phyloP scores from a whole-genome alignment of 2,797 vertebrate species.

The Anableps anableps region DNA sequence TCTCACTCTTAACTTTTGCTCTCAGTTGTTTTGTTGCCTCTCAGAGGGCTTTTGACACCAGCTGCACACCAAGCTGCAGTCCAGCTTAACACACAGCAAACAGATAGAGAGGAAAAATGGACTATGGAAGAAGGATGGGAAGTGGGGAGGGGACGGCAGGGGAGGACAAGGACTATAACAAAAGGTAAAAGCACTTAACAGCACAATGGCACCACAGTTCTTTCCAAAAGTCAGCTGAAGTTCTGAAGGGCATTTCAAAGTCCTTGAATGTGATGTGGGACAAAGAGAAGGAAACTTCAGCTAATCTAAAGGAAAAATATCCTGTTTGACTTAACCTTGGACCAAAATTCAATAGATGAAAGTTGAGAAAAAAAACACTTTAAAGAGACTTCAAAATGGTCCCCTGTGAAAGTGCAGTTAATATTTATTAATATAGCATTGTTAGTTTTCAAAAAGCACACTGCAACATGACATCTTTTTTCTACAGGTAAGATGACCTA shows the following conservation, averaged over 20 bases:
- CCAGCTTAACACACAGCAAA: slow-evolving; percentile 56
- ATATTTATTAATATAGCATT: not conserved
- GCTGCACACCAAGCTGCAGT: slow-evolving; percentile 59
- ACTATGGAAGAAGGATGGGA: slow-evolving; percentile 43
- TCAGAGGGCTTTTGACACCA: slow-evolving; percentile 80
- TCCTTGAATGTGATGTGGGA: slow-evolving; percentile 63
- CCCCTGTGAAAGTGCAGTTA: not conserved
- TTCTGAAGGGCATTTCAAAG: slow-evolving; percentile 73
- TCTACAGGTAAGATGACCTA: too few species aligned
- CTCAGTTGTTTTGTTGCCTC: slow-evolving; percentile 58
- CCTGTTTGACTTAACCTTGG: slow-evolving; percentile 36
- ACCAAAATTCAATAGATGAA: slow-evolving; percentile 16
- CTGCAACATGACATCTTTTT: too few species aligned
- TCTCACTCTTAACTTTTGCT: slow-evolving; percentile 53
- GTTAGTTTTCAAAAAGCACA: not conserved
- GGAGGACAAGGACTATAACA: slow-evolving; percentile 75
- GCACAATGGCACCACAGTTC: slow-evolving; percentile 70
- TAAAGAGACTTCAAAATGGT: slow-evolving; percentile 11
- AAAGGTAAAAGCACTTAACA: slow-evolving; percentile 81
- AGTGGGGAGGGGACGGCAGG: slow-evolving; percentile 59
- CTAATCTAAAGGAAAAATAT: slow-evolving; percentile 51
- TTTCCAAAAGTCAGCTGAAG: slow-evolving; percentile 79
- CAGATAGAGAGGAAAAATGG: slow-evolving; percentile 48
- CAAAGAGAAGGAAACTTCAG: slow-evolving; percentile 58
- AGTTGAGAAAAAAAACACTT: not conserved